Percentiles rank a stretch among this genome's conserved stretches.
Conservation (phyloP, 92 coral and sea anemone species). For the Diadumene lineata region DNA sequence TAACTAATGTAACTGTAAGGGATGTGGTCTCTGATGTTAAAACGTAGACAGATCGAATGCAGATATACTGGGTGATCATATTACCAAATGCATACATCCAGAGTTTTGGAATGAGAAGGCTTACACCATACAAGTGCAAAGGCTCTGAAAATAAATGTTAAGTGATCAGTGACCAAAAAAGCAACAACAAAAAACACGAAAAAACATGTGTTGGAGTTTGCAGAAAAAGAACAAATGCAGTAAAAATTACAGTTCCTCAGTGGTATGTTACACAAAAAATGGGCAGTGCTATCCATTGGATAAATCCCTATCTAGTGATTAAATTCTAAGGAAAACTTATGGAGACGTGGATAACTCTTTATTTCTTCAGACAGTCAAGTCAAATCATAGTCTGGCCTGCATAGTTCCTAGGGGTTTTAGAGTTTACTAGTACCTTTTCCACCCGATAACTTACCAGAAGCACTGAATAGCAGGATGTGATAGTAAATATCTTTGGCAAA, state of each 20-base stretch:
- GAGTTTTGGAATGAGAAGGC: constrained; percentile 69
- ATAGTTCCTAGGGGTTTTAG: too few relatives aligned
- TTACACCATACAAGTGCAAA: constrained; percentile 51
- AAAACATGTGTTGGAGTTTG: too few relatives aligned
- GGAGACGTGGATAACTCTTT: too few relatives aligned
- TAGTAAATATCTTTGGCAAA: constrained; percentile 70
- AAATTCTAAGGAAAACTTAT: too few relatives aligned
- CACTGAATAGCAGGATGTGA: constrained; percentile 75
- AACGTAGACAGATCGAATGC: constrained; percentile 87
- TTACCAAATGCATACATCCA: constrained; percentile 92
- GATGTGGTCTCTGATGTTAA: constrained; percentile 95
- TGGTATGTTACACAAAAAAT: too few relatives aligned
- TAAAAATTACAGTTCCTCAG: too few relatives aligned
- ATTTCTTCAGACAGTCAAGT: too few relatives aligned
- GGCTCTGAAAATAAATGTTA: constrained; percentile 55
- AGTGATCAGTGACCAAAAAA: neutral
- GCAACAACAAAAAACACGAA: neutral
- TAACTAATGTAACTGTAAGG: constrained; percentile 90
- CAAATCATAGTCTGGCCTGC: too few relatives aligned
- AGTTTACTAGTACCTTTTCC: too few relatives aligned
- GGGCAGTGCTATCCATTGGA: too few relatives aligned
- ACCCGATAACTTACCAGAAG: constrained; percentile 95
- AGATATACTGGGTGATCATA: constrained; percentile 84
- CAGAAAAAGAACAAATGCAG: too few relatives aligned
- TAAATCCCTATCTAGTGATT: too few relatives aligned